Evolutionary conservation across 2,888 invertebrate species (phyloP).

Genomic region (Hyalella azteca): DNA sequence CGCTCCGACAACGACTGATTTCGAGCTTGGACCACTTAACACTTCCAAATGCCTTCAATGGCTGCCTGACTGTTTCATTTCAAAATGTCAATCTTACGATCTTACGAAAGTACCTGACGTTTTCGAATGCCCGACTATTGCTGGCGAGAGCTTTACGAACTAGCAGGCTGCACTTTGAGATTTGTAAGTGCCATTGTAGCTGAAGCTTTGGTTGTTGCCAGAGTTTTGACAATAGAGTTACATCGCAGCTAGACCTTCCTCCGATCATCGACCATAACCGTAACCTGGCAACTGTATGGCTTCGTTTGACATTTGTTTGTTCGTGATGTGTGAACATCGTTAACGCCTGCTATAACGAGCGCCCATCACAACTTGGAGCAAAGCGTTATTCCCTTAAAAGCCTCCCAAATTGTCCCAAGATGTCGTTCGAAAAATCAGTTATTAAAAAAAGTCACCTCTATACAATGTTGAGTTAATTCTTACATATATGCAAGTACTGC

Average conservation of each 20-base stretch:
- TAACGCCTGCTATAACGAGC: constrained; percentile 35
- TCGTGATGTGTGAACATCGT: constrained; percentile 31
- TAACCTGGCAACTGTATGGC: constrained; percentile 26
- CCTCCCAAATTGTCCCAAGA: constrained; percentile 24
- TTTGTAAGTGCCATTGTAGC: constrained; percentile 19
- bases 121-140: constrained; percentile 29
- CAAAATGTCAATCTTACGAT: constrained; percentile 33
- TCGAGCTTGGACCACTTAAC: constrained; percentile 25
- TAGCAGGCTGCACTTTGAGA: constrained; percentile 1
- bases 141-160: not conserved
- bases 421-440: constrained; percentile 31
- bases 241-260: not conserved
- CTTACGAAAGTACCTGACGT: constrained; percentile 18
- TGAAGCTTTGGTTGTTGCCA: constrained; percentile 24
- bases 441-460: too few species aligned
- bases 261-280: constrained; percentile 35
- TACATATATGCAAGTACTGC: too few species aligned
- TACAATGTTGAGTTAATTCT: too few species aligned
- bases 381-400: not conserved
- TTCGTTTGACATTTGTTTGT: constrained; percentile 35
- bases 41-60: constrained; percentile 30
- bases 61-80: constrained; percentile 25
- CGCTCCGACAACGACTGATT: constrained; percentile 28
- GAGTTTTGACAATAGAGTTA: constrained; percentile 12
- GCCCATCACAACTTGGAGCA: constrained; percentile 31